Evolutionary conservation across 2,113 vertebrate genomes (phyloP).

Genomic region (Prinia subflava): DNA sequence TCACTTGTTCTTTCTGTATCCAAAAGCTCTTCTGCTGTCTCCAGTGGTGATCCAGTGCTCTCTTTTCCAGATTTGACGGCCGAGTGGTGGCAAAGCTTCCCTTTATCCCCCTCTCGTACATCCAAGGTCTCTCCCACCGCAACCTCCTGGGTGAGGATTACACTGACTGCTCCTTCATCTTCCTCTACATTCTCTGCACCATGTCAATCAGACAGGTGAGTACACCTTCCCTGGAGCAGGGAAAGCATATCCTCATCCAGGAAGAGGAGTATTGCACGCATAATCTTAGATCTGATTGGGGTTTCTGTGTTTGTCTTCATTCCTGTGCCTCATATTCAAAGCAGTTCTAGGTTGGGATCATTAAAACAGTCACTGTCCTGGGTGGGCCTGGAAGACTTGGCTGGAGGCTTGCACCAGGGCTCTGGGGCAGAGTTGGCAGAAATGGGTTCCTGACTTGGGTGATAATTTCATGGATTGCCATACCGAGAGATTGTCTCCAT

Average conservation of each 20-base stretch:
- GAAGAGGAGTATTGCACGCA: background rate
- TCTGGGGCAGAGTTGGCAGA: background rate
- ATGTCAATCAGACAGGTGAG: slow-evolving; percentile 98
- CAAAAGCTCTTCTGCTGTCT: background rate
- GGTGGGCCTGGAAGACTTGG: background rate
- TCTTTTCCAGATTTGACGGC: slow-evolving; percentile 88
- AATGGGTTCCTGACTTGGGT: background rate
- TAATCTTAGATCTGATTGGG: background rate
- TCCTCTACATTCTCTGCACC: slow-evolving; percentile 98
- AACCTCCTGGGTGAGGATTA: slow-evolving; percentile 96
- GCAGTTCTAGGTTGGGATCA: background rate
- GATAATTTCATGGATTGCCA: background rate
- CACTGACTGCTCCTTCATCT: slow-evolving; percentile 98
- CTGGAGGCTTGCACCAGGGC: background rate
- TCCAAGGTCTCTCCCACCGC: slow-evolving; percentile 96
- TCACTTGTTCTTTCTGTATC: background rate
- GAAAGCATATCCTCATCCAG: background rate
- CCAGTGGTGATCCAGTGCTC: background rate
- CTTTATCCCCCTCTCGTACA: slow-evolving; percentile 92
- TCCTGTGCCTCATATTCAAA: background rate
- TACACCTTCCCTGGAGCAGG: background rate
- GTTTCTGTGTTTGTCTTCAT: background rate
- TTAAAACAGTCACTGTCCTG: background rate
- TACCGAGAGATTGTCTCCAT: background rate
- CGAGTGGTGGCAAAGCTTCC: slow-evolving; percentile 96